These are phyloP conservation scores for Formica exsecta DNA, from an alignment of 1,140 invertebrate species.

Conservation along the genomic window DNA sequence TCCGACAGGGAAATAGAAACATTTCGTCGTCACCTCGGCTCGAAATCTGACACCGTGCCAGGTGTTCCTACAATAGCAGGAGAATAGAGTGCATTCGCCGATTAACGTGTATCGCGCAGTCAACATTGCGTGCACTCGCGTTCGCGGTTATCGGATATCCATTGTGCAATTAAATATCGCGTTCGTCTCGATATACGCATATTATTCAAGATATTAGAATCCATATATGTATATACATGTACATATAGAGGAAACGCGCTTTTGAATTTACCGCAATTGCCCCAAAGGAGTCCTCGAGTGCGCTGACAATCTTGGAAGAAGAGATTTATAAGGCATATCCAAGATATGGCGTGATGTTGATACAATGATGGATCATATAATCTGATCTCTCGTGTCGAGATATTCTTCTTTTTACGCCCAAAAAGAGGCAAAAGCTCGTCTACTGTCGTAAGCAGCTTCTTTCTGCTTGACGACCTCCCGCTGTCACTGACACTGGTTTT, in stretches of 20 bases:
- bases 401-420: constrained; percentile 8
- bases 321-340: not conserved
- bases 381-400: constrained; percentile 45
- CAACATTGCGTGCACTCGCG: constrained; percentile 38
- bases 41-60: constrained; percentile 76
- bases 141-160: constrained; percentile 30
- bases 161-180: constrained; percentile 17
- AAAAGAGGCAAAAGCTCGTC: constrained; percentile 43
- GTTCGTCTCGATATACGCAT: not conserved
- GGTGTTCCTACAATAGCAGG: constrained; percentile 71
- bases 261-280: not conserved
- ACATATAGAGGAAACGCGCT: not conserved
- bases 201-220: not conserved
- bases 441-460: constrained; percentile 43
- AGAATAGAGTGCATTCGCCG: constrained; percentile 50
- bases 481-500: constrained; percentile 62
- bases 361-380: not conserved
- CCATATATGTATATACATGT: no score
- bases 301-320: not conserved
- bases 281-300: not conserved
- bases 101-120: constrained; percentile 65
- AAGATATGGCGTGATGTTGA: not conserved
- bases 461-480: constrained; percentile 60
- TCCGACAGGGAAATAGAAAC: constrained; percentile 67
- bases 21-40: constrained; percentile 71